These are phyloP conservation scores for Ceratotherium simum DNA, from an alignment of 2,113 vertebrate species.

Conservation along the genomic window DNA sequence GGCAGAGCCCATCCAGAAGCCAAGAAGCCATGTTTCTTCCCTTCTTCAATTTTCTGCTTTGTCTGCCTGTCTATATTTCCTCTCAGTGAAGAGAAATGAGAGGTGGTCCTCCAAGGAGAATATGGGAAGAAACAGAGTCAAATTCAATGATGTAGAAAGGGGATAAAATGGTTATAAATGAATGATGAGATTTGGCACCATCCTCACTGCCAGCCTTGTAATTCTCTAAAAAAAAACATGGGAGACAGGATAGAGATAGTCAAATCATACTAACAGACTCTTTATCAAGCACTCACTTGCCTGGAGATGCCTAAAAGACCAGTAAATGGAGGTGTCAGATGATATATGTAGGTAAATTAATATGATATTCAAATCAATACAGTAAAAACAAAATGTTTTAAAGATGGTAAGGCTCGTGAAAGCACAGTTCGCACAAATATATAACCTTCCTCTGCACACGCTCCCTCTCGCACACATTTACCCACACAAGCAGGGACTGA, in stretches of 20 bases:
- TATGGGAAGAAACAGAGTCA: not conserved
- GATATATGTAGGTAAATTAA: slow-evolving; percentile 30
- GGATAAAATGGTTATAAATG: not conserved
- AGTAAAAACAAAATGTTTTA: slow-evolving; percentile 54
- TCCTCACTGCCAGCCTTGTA: not conserved
- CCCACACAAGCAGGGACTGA: not conserved
- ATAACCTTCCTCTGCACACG: not conserved
- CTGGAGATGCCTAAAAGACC: not conserved
- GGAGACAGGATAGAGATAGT: not conserved
- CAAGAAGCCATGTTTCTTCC: not conserved
- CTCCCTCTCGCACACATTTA: not conserved
- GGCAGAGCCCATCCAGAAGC: not conserved
- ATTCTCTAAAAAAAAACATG: not conserved
- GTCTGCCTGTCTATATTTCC: not conserved
- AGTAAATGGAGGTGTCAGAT: slow-evolving; percentile 24
- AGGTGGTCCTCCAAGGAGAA: not conserved
- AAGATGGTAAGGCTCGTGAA: not conserved
- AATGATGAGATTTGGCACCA: not conserved
- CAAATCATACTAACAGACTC: not conserved
- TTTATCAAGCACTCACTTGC: slow-evolving; percentile 23
- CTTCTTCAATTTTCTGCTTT: not conserved
- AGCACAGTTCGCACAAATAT: not conserved
- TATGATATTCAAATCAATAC: slow-evolving; percentile 54
- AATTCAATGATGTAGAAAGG: not conserved
- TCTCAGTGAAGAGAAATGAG: not conserved